These are phyloP conservation scores for Pseudochirops cupreus DNA, from an alignment of 2,797 vertebrate species.

Conservation along the genomic window DNA sequence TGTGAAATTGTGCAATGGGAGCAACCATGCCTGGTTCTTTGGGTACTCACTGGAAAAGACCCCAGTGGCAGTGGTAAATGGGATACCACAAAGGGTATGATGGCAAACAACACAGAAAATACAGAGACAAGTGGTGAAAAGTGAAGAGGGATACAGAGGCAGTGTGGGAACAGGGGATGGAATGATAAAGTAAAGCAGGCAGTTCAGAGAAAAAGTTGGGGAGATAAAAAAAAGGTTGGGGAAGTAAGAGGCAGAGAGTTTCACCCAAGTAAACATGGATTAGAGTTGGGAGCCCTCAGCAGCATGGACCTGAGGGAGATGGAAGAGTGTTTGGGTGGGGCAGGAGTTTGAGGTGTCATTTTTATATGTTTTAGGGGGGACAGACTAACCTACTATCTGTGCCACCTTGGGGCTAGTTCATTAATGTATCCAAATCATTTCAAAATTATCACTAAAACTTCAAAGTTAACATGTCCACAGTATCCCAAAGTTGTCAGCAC, in stretches of 20 bases:
- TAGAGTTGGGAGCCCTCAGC: background rate
- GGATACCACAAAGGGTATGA: background rate
- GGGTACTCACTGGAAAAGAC: background rate
- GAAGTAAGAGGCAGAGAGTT: background rate
- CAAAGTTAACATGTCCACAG: background rate
- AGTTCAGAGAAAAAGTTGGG: background rate
- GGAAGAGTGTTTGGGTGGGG: background rate
- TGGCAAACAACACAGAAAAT: background rate
- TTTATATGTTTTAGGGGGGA: background rate
- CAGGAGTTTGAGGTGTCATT: background rate
- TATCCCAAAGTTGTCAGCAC: background rate
- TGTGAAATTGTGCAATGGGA: background rate
- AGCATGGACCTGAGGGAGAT: background rate
- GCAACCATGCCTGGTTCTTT: background rate
- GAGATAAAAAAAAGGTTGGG: background rate
- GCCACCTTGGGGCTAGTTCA: background rate
- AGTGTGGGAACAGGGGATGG: background rate
- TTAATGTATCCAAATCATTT: background rate
- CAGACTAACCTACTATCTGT: background rate
- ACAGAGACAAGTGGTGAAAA: background rate
- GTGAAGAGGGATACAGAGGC: background rate
- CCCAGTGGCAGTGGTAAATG: background rate
- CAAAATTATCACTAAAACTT: background rate
- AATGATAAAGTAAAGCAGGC: background rate
- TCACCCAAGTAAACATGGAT: background rate